Conservation (phyloP, 2,797 vertebrate genomes). For the Eleutherodactylus coqui region DNA sequence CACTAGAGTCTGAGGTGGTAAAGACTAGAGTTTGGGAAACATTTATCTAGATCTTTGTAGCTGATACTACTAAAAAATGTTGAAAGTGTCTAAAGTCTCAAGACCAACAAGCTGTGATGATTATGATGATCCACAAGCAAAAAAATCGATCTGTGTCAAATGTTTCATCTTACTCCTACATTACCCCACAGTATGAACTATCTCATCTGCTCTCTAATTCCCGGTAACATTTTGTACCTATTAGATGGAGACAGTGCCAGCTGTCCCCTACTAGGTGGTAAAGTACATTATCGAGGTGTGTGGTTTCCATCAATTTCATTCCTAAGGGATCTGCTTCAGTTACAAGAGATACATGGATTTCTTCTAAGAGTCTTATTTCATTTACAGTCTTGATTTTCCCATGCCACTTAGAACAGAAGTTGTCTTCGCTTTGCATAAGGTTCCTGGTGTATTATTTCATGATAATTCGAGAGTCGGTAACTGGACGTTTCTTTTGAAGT, state of each 20-base stretch:
- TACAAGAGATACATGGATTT: slow-evolving; percentile 23
- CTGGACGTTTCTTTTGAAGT: background rate
- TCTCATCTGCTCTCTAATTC: slow-evolving; percentile 23
- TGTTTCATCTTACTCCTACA: slow-evolving; percentile 18
- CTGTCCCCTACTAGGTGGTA: slow-evolving; percentile 41
- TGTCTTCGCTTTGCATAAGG: background rate
- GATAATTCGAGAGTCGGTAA: slow-evolving; percentile 7
- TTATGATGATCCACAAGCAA: background rate
- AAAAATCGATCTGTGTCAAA: slow-evolving; percentile 24
- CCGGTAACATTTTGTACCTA: slow-evolving; percentile 26
- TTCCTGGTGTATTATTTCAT: slow-evolving; percentile 19
- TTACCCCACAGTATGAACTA: slow-evolving; percentile 1
- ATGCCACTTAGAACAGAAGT: slow-evolving; percentile 17
- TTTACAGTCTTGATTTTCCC: slow-evolving; percentile 29
- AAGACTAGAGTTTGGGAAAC: no score
- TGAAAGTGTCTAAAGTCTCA: background rate
- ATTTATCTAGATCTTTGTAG: no score
- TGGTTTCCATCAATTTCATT: slow-evolving; percentile 31
- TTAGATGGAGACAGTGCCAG: slow-evolving; percentile 22
- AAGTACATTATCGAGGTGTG: slow-evolving; percentile 49
- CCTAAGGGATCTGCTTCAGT: slow-evolving; percentile 34
- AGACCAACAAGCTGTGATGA: background rate
- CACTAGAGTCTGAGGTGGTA: no score
- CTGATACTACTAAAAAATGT: background rate
- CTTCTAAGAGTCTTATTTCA: slow-evolving; percentile 35